Conservation (phyloP, 2,113 vertebrate genomes). For the Heterotis niloticus region DNA sequence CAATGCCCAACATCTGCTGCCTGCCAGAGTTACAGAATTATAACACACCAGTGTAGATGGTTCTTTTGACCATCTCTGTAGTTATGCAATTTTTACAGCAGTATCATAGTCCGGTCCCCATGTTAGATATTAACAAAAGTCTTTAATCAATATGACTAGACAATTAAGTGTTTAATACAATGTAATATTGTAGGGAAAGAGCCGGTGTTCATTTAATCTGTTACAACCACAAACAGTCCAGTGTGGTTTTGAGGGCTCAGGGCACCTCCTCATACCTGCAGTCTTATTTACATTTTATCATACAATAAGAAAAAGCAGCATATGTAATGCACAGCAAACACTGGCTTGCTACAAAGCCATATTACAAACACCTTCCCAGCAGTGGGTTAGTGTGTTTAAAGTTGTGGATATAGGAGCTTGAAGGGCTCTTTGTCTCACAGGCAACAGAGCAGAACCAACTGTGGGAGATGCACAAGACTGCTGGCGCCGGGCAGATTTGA, state of each 20-base stretch:
- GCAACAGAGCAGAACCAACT: constrained; percentile 44
- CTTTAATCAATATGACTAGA: background rate
- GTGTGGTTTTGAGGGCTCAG: background rate
- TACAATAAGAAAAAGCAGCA: constrained; percentile 8
- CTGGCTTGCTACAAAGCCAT: constrained; percentile 26
- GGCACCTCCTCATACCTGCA: background rate
- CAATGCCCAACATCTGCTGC: background rate
- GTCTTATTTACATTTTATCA: background rate
- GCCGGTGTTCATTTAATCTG: background rate
- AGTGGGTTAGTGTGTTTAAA: background rate
- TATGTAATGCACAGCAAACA: constrained; percentile 45
- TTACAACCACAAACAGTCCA: constrained; percentile 1
- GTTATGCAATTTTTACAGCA: background rate
- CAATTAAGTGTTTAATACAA: background rate
- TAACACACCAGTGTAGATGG: too few species aligned
- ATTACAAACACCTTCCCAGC: background rate
- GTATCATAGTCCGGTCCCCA: constrained; percentile 1
- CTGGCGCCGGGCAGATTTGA: constrained; percentile 70
- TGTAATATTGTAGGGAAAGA: background rate
- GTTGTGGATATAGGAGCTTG: constrained; percentile 1
- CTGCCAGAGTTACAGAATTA: too few species aligned
- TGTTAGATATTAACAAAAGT: background rate
- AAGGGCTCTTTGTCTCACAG: constrained; percentile 49
- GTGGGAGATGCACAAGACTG: constrained; percentile 52
- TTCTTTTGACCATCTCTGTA: too few species aligned